Evolutionary conservation across 2,113 vertebrate genomes (phyloP).

Genomic region (Lepisosteus oculatus): DNA sequence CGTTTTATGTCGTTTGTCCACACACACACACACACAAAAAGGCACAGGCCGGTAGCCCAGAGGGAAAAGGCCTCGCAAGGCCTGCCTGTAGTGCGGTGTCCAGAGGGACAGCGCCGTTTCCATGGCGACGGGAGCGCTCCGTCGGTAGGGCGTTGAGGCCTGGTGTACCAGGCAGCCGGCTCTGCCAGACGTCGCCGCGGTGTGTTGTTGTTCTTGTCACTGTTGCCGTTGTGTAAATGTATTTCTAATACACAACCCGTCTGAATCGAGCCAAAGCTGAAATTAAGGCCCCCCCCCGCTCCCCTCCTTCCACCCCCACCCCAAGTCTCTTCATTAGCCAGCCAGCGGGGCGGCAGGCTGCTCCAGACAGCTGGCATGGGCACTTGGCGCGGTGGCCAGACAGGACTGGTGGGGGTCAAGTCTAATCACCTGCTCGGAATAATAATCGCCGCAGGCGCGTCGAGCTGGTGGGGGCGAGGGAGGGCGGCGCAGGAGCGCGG

Average conservation of each 20-base stretch:
- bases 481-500: too few relatives aligned
- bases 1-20: too few relatives aligned
- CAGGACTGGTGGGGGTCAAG: constrained; percentile 64
- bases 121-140: constrained; percentile 57
- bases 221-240: constrained; percentile 25
- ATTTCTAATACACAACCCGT: constrained; percentile 64
- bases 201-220: constrained; percentile 52
- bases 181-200: constrained; percentile 45
- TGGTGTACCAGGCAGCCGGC: constrained; percentile 32
- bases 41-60: constrained; percentile 47
- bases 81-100: background rate
- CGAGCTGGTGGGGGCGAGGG: too few relatives aligned
- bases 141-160: constrained; percentile 34
- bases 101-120: constrained; percentile 52
- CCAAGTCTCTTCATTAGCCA: constrained; percentile 65
- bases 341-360: constrained; percentile 57
- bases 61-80: constrained; percentile 19
- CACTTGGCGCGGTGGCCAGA: constrained; percentile 62
- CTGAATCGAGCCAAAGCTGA: constrained; percentile 40
- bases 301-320: constrained; percentile 32
- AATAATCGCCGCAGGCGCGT: constrained; percentile 53
- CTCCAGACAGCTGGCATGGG: constrained; percentile 69
- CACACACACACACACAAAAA: constrained; percentile 13
- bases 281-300: constrained; percentile 28
- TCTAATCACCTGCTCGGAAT: constrained; percentile 71